These are phyloP conservation scores for Speoplatyrhinus poulsoni DNA, from an alignment of 2,113 vertebrate species.

Conservation along the genomic window DNA sequence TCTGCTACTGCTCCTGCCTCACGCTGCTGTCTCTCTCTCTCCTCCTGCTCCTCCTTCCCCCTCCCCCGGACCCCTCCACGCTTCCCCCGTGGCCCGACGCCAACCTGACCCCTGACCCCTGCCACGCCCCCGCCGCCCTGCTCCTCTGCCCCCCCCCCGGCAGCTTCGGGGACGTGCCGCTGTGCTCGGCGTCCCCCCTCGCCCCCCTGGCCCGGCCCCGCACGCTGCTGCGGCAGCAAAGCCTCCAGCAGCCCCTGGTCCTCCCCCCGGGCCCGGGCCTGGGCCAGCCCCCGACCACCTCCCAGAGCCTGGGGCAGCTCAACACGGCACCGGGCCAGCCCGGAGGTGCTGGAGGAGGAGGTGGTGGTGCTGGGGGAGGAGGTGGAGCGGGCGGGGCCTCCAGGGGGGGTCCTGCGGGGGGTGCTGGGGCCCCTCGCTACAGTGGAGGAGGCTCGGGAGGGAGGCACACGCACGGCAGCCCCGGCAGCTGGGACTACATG, in stretches of 20 bases:
- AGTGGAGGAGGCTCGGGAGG: slow-evolving; percentile 79
- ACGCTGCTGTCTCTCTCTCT: slow-evolving; percentile 85
- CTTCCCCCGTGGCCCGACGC: slow-evolving; percentile 72
- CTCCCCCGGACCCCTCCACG: slow-evolving; percentile 58
- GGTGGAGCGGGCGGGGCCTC: slow-evolving; percentile 65
- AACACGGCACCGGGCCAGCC: slow-evolving; percentile 79
- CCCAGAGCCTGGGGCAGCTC: slow-evolving; percentile 95
- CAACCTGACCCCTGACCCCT: slow-evolving; percentile 41
- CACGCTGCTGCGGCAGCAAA: slow-evolving; percentile 94
- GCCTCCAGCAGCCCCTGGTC: slow-evolving; percentile 94
- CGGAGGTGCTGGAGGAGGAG: slow-evolving; percentile 78
- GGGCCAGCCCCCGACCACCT: slow-evolving; percentile 88
- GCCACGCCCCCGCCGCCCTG: slow-evolving; percentile 68
- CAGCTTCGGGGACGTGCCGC: slow-evolving; percentile 91
- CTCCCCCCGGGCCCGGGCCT: slow-evolving; percentile 83
- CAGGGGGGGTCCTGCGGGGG: slow-evolving; percentile 63
- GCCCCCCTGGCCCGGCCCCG: slow-evolving; percentile 88
- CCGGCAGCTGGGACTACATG: slow-evolving; percentile 98
- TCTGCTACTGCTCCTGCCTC: slow-evolving; percentile 80
- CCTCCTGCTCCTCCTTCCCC: slow-evolving; percentile 80
- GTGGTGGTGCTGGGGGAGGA: slow-evolving; percentile 68
- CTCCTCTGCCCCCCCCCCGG: slow-evolving; percentile 70
- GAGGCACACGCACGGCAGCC: slow-evolving; percentile 79
- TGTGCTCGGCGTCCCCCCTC: slow-evolving; percentile 90
- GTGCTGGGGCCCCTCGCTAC: slow-evolving; percentile 78